Percentiles rank a stretch among this genome's conserved stretches.
phyloP scores from a whole-genome alignment of 2,797 vertebrate species.

The Philypnodon macrostomus region DNA sequence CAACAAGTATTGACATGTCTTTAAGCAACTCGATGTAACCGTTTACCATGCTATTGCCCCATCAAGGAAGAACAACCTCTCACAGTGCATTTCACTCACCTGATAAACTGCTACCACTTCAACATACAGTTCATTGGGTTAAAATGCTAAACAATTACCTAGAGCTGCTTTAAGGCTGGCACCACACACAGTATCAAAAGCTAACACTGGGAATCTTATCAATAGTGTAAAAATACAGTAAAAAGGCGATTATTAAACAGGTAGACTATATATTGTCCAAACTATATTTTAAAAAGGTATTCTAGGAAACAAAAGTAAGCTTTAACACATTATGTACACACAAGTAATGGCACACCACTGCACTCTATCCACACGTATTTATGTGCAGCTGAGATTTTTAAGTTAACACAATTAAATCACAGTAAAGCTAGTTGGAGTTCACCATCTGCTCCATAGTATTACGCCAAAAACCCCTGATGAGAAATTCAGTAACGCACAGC shows the following conservation, averaged over 20 bases:
- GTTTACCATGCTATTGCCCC: no score
- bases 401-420: constrained; percentile 55
- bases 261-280: constrained; percentile 31
- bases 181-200: constrained; percentile 35
- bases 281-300: constrained; percentile 39
- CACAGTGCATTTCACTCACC: no score
- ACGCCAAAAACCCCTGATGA: constrained; percentile 65
- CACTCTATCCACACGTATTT: constrained; percentile 40
- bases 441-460: constrained; percentile 53
- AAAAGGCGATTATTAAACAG: constrained; percentile 52
- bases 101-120: no score
- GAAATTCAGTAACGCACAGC: constrained; percentile 64
- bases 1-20: constrained; percentile 15
- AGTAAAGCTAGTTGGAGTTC: constrained; percentile 58
- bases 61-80: no score
- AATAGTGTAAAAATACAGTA: constrained; percentile 51
- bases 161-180: constrained; percentile 10
- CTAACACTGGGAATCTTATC: constrained; percentile 59
- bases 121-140: no score
- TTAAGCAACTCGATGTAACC: constrained; percentile 2
- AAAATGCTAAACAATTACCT: not conserved
- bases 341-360: constrained; percentile 43
- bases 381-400: constrained; percentile 53
- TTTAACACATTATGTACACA: constrained; percentile 47
- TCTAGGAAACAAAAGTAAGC: constrained; percentile 38